A percentile compares a stretch with the other conserved stretches of the same genome.
Conservation (phyloP, 2,113 vertebrate species). For the Poicephalus meyeri region DNA sequence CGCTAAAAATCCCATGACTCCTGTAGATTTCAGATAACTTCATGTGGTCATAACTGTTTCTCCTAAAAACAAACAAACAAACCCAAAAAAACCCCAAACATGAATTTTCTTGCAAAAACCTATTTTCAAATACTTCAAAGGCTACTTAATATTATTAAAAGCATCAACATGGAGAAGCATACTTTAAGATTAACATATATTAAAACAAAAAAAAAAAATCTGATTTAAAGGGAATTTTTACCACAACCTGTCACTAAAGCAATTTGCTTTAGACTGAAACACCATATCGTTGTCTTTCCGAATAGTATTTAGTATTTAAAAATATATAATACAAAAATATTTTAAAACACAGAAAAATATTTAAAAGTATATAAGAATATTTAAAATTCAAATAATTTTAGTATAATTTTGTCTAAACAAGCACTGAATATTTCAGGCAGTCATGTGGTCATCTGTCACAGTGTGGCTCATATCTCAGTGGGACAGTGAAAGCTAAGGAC, state of each 20-base stretch:
- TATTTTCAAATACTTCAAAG: neutral
- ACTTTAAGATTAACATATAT: neutral
- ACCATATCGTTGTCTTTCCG: neutral
- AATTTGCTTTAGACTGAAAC: neutral
- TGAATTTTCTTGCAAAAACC: neutral
- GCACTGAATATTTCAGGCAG: neutral
- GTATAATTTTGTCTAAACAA: neutral
- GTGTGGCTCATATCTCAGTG: neutral
- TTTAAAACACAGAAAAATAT: neutral
- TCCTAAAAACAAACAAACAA: neutral
- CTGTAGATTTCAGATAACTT: neutral
- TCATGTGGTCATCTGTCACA: neutral
- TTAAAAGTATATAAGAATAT: neutral
- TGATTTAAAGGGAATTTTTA: neutral
- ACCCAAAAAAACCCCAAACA: neutral
- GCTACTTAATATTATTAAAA: neutral
- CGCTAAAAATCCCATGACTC: neutral
- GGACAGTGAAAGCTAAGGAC: neutral
- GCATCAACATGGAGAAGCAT: neutral
- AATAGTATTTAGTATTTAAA: neutral
- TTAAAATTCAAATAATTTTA: neutral
- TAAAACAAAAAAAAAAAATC: neutral
- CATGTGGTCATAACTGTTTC: neutral
- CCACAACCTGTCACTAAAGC: neutral
- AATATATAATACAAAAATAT: neutral